Evolutionary conservation across 2,797 vertebrate species (phyloP).

Genomic region (Morelia viridis): DNA sequence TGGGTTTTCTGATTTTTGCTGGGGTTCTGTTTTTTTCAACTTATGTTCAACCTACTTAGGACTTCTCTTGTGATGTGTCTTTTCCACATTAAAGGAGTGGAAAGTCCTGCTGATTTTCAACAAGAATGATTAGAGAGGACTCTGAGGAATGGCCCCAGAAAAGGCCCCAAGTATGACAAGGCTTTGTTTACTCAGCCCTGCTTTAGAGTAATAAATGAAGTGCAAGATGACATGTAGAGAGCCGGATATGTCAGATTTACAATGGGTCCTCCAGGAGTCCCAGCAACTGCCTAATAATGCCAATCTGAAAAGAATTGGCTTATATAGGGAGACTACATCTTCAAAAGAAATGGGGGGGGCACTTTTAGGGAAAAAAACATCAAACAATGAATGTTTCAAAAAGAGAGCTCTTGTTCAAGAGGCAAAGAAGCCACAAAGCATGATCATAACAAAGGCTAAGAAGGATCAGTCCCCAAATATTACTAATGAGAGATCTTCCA

Average conservation of each 20-base stretch:
- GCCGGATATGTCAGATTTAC: not conserved
- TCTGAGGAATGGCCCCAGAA: not conserved
- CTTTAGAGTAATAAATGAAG: not conserved
- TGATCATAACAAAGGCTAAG: not conserved
- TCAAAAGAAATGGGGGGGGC: not conserved
- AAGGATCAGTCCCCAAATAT: slow-evolving; percentile 9
- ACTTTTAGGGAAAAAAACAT: not conserved
- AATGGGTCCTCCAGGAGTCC: not conserved
- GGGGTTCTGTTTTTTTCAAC: not conserved
- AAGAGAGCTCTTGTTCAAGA: not conserved
- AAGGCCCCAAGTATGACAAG: not conserved
- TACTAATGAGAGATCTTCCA: not conserved
- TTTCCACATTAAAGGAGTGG: not conserved
- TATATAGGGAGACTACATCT: not conserved
- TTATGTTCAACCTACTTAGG: not conserved
- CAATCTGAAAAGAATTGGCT: not conserved
- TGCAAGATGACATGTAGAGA: not conserved
- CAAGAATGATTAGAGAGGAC: not conserved
- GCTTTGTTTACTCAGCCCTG: not conserved
- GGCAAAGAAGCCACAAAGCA: not conserved
- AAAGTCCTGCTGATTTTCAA: not conserved
- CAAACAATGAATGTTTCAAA: not conserved
- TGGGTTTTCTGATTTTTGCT: not conserved
- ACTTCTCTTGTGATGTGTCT: not conserved
- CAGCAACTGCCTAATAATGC: not conserved